Evolutionary conservation across 2,797 vertebrate genomes (phyloP), one percentile per base, ranked within the genome.

Genomic region (Enteromius viviparus): DNA sequence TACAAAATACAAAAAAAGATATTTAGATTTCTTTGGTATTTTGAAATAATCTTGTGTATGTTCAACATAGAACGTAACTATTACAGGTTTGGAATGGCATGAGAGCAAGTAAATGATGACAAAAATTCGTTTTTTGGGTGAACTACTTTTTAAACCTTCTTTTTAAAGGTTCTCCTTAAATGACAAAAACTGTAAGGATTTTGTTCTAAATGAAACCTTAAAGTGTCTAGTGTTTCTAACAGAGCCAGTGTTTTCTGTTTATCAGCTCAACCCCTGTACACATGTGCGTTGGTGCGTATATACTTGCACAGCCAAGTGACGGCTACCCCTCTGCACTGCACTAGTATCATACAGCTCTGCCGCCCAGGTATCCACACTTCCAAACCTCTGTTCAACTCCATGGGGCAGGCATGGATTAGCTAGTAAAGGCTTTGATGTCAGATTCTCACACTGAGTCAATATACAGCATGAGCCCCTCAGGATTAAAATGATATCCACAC

Each of bases 371-470:
- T 90, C 72, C 79, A 87, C 90, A 88, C 78, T 10, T 53, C n/a
- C 86, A 83, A 32, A 79, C 21, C 81, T 85, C 74, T 86, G 89
- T 92, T 92, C 89, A 89, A 90, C 89, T 92, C 89, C 82, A 84
- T 21, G 58, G 89, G 88, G 90, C 87, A 85, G 80, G 49, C 65
- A 53, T 83, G 90, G 91, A 93, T 93, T 92, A 92, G 47, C 51
- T 81, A 88, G 88, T 78, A 14, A 60, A 51, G 9, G 87, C 90
- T 93, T 92, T 93, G 92, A 93, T 92, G 92, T 93, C 88, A 91
- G 86, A 91, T 91, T 89, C 86, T 87, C 88, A 84, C 86, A 91
- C 89, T 87, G 85, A 75, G 83, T 87, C 77, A 87, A 53, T 89
- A 85, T 80, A 87, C 76, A 88, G 21, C 86, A 76, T 86, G 88